phyloP scores from a whole-genome alignment of 2,797 vertebrate species.

The Rhinella marina region DNA sequence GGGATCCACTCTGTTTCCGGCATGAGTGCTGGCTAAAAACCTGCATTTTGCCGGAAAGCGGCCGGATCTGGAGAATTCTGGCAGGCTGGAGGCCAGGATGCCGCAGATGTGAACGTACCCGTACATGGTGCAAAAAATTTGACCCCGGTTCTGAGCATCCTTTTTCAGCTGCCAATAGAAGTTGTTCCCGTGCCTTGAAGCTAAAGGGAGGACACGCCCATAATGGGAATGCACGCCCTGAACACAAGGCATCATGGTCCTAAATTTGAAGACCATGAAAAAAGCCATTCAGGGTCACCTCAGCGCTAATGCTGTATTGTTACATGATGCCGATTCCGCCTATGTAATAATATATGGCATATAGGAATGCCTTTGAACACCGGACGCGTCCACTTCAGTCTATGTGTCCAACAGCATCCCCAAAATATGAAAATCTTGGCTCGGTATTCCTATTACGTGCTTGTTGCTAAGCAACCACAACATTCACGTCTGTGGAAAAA shows the following conservation, averaged over 20 bases:
- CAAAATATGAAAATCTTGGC: neutral
- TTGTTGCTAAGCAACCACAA: neutral
- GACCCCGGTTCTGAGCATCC: no score
- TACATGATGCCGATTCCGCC: neutral
- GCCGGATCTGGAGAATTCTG: no score
- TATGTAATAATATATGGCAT: neutral
- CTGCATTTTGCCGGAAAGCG: no score
- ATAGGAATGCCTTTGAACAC: neutral
- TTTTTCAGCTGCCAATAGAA: no score
- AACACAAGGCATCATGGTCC: neutral
- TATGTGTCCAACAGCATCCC: neutral
- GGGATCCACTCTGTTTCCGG: no score
- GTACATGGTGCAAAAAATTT: no score
- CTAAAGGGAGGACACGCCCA: no score
- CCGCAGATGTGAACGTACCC: no score
- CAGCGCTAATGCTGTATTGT: neutral
- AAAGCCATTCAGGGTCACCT: neutral
- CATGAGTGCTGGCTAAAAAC: no score
- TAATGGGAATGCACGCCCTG: no score
- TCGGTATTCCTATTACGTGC: neutral
- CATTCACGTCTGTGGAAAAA: neutral
- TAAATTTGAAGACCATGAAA: neutral
- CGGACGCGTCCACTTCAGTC: neutral
- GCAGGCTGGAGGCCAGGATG: no score
- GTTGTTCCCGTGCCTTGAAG: no score